Conservation (phyloP, 2,113 vertebrate genomes). For the Caloenas nicobarica region DNA sequence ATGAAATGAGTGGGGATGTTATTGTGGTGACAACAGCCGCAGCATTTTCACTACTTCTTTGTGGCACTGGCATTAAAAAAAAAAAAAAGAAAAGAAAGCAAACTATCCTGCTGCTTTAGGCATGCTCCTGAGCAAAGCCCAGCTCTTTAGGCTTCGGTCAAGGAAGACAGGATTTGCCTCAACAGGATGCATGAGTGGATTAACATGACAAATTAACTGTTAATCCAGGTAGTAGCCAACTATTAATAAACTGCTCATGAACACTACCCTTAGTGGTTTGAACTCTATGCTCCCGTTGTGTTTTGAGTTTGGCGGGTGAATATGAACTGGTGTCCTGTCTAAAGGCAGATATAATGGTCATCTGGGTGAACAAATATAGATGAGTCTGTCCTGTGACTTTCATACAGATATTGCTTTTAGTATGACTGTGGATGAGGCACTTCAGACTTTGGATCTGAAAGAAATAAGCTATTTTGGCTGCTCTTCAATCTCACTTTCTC, state of each 20-base stretch:
- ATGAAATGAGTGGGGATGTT: neutral
- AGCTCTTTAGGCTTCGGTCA: neutral
- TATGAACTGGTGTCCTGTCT: neutral
- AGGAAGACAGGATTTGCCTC: conserved; percentile 23
- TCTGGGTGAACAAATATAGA: neutral
- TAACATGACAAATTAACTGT: conserved; percentile 57
- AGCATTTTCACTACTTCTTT: neutral
- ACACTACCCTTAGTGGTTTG: neutral
- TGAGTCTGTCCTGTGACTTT: neutral
- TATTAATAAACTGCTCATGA: conserved; percentile 47
- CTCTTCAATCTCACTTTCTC: neutral
- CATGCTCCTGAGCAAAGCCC: neutral
- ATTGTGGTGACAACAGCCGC: neutral
- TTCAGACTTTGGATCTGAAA: neutral
- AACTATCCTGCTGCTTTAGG: neutral
- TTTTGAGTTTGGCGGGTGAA: neutral
- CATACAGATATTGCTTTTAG: neutral
- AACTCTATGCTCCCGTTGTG: neutral
- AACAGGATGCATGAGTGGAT: conserved; percentile 20
- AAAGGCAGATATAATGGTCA: neutral
- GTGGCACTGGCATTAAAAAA: neutral
- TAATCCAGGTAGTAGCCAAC: conserved; percentile 37
- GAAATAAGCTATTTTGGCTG: neutral
- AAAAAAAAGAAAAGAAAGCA: neutral
- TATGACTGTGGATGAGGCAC: neutral